Conservation (phyloP, 2,113 vertebrate species). For the Nyctereutes procyonoides region DNA sequence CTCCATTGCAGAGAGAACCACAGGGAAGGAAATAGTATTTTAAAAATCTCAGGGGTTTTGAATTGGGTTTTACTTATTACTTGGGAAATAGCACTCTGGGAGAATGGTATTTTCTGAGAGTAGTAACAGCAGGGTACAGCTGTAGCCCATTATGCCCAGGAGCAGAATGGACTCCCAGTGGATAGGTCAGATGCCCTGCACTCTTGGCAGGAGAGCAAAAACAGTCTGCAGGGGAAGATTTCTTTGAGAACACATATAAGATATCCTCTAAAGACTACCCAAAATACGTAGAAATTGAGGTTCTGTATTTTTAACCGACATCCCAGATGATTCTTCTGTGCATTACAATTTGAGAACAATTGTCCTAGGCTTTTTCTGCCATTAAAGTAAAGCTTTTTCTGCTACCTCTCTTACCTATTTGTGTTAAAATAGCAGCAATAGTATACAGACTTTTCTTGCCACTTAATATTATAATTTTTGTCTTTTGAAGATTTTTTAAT, state of each 20-base stretch:
- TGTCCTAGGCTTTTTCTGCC: neutral
- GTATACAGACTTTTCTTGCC: neutral
- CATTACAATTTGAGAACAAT: neutral
- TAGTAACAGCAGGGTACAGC: neutral
- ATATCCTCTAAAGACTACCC: neutral
- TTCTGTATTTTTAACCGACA: neutral
- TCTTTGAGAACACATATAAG: neutral
- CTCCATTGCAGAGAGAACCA: neutral
- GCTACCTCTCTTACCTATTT: neutral
- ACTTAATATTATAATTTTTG: neutral
- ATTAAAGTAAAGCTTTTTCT: neutral
- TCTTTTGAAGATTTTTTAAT: no score
- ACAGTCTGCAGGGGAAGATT: neutral
- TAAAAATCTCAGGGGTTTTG: neutral
- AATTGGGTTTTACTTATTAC: neutral
- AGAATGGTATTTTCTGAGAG: neutral
- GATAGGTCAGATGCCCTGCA: neutral
- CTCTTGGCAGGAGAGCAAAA: neutral
- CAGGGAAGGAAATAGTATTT: neutral
- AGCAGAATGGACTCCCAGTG: neutral
- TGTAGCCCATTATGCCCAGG: neutral
- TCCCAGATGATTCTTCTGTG: neutral
- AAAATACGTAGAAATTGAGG: neutral
- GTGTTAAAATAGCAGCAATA: neutral
- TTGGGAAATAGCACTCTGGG: neutral